Conservation (phyloP, 2,888 invertebrate genomes). For the Harpagoxenus sublaevis region DNA sequence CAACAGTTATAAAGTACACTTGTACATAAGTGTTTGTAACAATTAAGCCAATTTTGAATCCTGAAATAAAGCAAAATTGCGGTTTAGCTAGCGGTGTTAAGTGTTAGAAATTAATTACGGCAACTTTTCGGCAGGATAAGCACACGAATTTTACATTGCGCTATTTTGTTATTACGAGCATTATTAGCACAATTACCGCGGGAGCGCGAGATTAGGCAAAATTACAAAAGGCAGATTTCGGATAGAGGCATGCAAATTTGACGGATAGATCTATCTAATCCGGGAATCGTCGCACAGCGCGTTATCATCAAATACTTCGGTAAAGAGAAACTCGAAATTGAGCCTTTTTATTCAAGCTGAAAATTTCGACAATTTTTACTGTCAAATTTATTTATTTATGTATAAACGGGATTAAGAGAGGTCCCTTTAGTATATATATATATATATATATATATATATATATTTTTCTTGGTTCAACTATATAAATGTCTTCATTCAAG, state of each 20-base stretch:
- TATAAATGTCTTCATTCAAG: too few relatives aligned
- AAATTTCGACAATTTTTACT: neutral
- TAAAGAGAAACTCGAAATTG: neutral
- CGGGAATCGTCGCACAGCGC: neutral
- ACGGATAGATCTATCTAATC: neutral
- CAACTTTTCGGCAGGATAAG: neutral
- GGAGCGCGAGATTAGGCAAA: neutral
- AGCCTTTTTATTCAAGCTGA: neutral
- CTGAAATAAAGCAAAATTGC: conserved; percentile 8
- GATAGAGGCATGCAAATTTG: neutral
- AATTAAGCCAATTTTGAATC: neutral
- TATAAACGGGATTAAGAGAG: too few relatives aligned
- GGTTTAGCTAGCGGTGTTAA: neutral
- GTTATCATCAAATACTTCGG: neutral
- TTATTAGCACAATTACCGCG: neutral
- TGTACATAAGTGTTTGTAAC: neutral
- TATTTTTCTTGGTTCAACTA: too few relatives aligned
- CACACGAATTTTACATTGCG: conserved; percentile 13
- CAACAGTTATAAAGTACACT: neutral
- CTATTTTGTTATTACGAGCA: neutral
- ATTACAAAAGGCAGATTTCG: conserved; percentile 8
- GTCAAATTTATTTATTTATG: too few relatives aligned
- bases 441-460: too few relatives aligned
- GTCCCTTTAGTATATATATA: too few relatives aligned
- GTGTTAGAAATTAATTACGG: neutral